Conservation (phyloP, 2,797 vertebrate species). For the Takifugu ocellatus region DNA sequence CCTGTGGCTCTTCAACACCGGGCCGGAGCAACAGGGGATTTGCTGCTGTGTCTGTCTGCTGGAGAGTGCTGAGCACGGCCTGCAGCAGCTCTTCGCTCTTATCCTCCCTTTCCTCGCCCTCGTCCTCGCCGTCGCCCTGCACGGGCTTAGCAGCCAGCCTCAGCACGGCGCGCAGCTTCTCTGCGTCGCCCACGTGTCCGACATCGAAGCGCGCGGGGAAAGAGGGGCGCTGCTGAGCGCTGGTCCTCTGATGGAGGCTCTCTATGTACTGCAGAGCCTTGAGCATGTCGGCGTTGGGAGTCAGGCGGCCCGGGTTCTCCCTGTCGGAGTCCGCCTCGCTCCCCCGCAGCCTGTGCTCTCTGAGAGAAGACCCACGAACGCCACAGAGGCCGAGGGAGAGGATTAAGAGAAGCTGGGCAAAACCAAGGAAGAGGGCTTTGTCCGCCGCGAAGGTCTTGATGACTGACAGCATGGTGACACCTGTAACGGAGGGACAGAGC, state of each 20-base stretch:
- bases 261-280: conserved; percentile 93
- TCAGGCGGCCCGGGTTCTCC: conserved; percentile 60
- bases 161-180: conserved; percentile 65
- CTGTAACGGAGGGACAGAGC: conserved; percentile 53
- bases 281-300: conserved; percentile 87
- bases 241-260: conserved; percentile 82
- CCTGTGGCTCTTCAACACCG: conserved; percentile 17
- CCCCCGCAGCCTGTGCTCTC: conserved; percentile 81
- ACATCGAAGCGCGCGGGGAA: conserved; percentile 60
- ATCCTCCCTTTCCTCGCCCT: conserved; percentile 69
- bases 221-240: conserved; percentile 64
- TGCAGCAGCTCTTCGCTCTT: conserved; percentile 85
- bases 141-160: conserved; percentile 40
- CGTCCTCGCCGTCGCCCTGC: conserved; percentile 52
- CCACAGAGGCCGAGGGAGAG: conserved; percentile 62
- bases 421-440: conserved; percentile 61
- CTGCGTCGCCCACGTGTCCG: conserved; percentile 43
- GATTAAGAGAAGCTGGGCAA: conserved; percentile 69
- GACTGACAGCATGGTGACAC: conserved; percentile 62
- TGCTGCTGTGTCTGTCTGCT: conserved; percentile 80
- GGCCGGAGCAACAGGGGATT: conserved; percentile 60
- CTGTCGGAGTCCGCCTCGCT: conserved; percentile 76
- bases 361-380: conserved; percentile 78
- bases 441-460: conserved; percentile 51
- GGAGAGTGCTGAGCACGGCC: conserved; percentile 84